phyloP scores from a whole-genome alignment of 2,113 vertebrate genomes.

The Ramphastos sulfuratus region DNA sequence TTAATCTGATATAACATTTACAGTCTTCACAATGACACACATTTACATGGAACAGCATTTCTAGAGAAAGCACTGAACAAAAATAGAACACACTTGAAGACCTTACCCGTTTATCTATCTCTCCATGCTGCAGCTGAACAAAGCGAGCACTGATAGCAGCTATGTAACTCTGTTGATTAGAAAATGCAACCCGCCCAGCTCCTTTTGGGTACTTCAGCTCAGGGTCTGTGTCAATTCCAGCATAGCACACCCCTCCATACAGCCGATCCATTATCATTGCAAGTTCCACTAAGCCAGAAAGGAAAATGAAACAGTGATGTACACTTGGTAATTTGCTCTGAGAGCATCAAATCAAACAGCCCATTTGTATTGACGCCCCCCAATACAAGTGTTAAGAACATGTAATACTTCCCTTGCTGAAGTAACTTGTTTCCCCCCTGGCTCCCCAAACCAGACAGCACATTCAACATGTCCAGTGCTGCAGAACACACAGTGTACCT shows the following conservation, averaged over 20 bases:
- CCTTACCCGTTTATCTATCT: constrained; percentile 99
- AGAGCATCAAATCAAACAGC: neutral
- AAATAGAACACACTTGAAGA: neutral
- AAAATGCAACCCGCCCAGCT: constrained; percentile 96
- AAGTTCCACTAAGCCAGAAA: constrained; percentile 87
- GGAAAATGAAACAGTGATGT: neutral
- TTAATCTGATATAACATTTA: neutral
- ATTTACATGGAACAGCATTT: neutral
- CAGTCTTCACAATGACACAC: neutral
- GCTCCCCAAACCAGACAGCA: constrained; percentile 31
- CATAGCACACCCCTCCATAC: constrained; percentile 98
- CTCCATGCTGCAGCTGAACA: constrained; percentile 99
- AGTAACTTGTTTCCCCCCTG: neutral
- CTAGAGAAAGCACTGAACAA: neutral
- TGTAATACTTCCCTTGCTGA: neutral
- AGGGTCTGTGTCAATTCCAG: constrained; percentile 98
- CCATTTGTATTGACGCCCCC: neutral
- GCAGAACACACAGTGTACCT: constrained; percentile 77
- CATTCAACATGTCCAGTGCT: constrained; percentile 9
- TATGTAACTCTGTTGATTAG: constrained; percentile 99
- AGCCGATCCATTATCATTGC: constrained; percentile 99
- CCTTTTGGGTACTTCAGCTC: constrained; percentile 99
- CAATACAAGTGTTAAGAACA: neutral
- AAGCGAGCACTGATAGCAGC: constrained; percentile 99
- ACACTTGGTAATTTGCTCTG: neutral